Percentiles rank a stretch among this genome's conserved stretches.
These are phyloP conservation scores for Microtus ochrogaster DNA, from an alignment of 2,113 vertebrate species.

Conservation along the genomic window DNA sequence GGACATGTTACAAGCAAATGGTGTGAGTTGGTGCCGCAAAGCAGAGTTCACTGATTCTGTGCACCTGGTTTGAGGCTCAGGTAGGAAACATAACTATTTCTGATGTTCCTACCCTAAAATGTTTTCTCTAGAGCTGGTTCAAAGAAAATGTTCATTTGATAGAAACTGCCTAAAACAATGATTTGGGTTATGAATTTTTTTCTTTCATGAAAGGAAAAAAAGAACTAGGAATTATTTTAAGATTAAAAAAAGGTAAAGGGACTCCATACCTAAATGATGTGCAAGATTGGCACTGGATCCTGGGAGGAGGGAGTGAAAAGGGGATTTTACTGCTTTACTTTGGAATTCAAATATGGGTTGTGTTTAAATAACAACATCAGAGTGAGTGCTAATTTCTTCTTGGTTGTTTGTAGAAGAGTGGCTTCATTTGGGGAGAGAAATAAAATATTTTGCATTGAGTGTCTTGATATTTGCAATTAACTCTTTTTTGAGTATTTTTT, in stretches of 20 bases:
- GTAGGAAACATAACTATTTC: neutral
- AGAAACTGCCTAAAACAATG: neutral
- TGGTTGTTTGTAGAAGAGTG: neutral
- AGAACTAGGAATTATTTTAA: neutral
- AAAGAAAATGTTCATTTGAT: slow-evolving; percentile 15
- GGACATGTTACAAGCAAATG: neutral
- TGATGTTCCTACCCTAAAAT: neutral
- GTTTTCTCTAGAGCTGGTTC: neutral
- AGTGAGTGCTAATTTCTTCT: neutral
- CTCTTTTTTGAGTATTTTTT: neutral
- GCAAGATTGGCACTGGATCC: neutral
- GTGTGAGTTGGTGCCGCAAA: slow-evolving; percentile 1
- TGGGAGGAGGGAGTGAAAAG: neutral
- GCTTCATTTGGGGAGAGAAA: neutral
- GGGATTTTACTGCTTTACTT: neutral
- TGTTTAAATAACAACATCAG: neutral
- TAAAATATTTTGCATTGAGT: neutral
- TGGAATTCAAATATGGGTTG: neutral
- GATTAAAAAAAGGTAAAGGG: neutral
- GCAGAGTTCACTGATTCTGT: neutral
- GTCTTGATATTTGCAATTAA: neutral
- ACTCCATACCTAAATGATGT: neutral
- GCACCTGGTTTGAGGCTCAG: neutral
- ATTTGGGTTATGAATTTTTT: neutral
- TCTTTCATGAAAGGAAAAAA: neutral